Evolutionary conservation across 2,797 vertebrate species (phyloP), one percentile per base, ranked within the genome.

Genomic region (Halcyon badia): DNA sequence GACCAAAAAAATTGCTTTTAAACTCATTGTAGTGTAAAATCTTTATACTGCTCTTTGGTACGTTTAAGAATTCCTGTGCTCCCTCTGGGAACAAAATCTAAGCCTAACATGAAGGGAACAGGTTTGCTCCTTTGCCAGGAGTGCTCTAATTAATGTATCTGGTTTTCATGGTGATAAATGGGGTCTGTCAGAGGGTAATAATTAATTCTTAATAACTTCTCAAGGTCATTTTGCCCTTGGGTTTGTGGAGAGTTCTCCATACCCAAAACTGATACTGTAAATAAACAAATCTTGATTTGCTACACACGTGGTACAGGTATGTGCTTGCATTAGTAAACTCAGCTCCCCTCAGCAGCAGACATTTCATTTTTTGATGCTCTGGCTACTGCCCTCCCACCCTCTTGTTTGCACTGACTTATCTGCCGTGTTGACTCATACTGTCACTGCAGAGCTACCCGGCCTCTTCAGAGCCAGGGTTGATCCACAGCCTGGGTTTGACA

Each of bases 171-270:
- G 48, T 95, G 88, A 96, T 90, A 93, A 96, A 96, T 96, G 64
- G 71, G 24, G 52, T 94, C 83, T 89, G 86, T 93, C 86, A 89
- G 52, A 92, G 44, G 44, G 26, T 75, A 93, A 96, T 87, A 95
- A 96, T 97, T 92, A 93, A 71, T 96, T 90, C 51, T 75, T 95
- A 93, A 89, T 93, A 85, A 92, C 81, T 90, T 87, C 68, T 87
- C 90, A 94, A 95, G 96, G 91, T 97, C 89, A 85, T 90, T 80
- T 95, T 92, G 30, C 61, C 52, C 33, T 54, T 58, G 33, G 35
- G 56, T 89, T 95, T 94, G 84, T 73, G 24, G 95, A 82, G 61
- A 68, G 56, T 72, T 75, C 41, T 80, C 64, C 57, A 41, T 65
- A 90, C 80, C 42, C 64, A 83, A 87, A 89, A 65, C 30, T 31